Evolutionary conservation across 2,797 vertebrate genomes (phyloP), one percentile per base, ranked within the genome.

Genomic region (Sebastes paucispinis): DNA sequence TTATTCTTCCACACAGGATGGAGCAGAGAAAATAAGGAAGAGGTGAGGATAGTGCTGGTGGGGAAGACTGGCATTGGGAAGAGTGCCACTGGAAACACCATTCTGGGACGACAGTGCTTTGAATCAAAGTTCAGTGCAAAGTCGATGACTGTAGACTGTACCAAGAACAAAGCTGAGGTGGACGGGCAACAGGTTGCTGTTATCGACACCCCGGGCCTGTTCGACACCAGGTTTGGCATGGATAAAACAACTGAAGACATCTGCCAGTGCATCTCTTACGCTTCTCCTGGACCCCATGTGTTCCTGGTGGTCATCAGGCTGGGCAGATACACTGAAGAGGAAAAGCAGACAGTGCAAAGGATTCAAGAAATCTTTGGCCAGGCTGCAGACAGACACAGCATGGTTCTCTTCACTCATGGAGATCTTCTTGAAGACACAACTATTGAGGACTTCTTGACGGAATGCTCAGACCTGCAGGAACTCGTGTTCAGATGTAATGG

Each of bases 21-120:
- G 20, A 18, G 2, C 52, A 36, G 3, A 24, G 8, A 57, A 10
- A 43, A 43, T 43, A 18, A 16, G 2, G 11, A 62, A 65, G 34
- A n/a, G 12, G 5, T 81, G 67, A 76, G 73, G 68, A 76, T 81
- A 3, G 68, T 81, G 60, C 52, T 81, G 73, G 13, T 81, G 60
- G 79, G 79, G 79, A 81, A 81, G 68, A 76, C 79, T 3, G 79
- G 32, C 6, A 6, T 3, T 29, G 67, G 73, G 12, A 81, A 75
- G 18, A 81, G 79, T 10, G 25, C 72, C 20, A 50, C 58, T 18
- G 78, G 78, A 57, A 80, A 80, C 78, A 34, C 32, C 9, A 34
- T 34, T 34, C 32, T 34, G 32, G 32, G 32, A 34, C 32, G 1
- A 34, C 9, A 75, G 2, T 50, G 8, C 18, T 76, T 76, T 66